Evolutionary conservation across 1,140 invertebrate species (phyloP).

Genomic region (Anoplophora glabripennis): DNA sequence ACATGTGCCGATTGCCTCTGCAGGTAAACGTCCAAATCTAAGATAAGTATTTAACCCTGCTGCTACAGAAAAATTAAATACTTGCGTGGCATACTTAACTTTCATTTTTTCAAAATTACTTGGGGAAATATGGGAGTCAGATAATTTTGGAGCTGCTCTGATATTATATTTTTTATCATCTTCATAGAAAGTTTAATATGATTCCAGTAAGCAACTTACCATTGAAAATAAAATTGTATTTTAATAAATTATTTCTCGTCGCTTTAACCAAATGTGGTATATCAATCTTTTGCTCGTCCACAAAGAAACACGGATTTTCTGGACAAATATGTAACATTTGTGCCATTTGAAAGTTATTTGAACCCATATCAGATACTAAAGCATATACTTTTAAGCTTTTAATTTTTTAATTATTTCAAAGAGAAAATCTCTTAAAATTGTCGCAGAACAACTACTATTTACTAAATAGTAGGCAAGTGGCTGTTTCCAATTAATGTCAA

Average conservation of each 20-base stretch:
- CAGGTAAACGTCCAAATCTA: not conserved
- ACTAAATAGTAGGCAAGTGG: slow-evolving; percentile 17
- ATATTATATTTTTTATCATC: not conserved
- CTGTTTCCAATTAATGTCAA: slow-evolving; percentile 18
- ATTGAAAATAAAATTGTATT: slow-evolving; percentile 5
- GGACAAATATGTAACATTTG: not conserved
- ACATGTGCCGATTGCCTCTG: not conserved
- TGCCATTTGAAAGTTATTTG: slow-evolving; percentile 13
- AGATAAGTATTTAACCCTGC: slow-evolving; percentile 1
- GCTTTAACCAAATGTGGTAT: slow-evolving; percentile 10
- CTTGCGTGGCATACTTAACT: not conserved
- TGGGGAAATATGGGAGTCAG: not conserved
- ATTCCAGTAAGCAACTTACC: slow-evolving; percentile 8
- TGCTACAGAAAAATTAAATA: not conserved
- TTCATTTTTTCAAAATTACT: slow-evolving; percentile 2
- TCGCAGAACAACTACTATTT: slow-evolving; percentile 5
- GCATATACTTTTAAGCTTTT: slow-evolving; percentile 10
- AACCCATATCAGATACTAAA: slow-evolving; percentile 15
- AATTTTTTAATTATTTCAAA: slow-evolving; percentile 7
- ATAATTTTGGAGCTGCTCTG: not conserved
- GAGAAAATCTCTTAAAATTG: slow-evolving; percentile 3
- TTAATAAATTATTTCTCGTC: slow-evolving; percentile 13
- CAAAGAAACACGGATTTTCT: slow-evolving; percentile 5
- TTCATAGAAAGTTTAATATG: slow-evolving; percentile 5
- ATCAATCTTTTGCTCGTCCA: slow-evolving; percentile 11